phyloP scores from a whole-genome alignment of 2,797 vertebrate species.

The Dendrocincla tyrannina region DNA sequence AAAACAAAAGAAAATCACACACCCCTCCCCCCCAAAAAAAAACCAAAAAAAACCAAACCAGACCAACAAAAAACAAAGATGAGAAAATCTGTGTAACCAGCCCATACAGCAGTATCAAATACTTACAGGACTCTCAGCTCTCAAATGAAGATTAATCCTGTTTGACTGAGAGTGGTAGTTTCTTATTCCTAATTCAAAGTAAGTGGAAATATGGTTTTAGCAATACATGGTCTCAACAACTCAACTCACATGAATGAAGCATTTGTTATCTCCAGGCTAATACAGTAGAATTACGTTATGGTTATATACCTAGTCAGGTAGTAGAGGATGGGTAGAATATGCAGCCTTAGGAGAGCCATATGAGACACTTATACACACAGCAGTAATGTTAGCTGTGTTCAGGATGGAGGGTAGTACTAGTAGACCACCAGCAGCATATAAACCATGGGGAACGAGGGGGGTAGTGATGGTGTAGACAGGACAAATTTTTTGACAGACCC shows the following conservation, averaged over 20 bases:
- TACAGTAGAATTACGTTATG: not conserved
- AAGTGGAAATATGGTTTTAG: not conserved
- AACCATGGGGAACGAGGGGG: not conserved
- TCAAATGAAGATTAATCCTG: not conserved
- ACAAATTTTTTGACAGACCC: not conserved
- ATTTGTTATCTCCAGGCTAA: not conserved
- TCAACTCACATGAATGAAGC: fast-evolving
- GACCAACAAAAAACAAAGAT: not conserved
- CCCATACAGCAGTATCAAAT: not conserved
- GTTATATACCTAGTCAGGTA: not conserved
- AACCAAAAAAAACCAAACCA: too few species aligned
- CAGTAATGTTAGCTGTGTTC: not conserved
- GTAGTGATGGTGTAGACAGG: not conserved
- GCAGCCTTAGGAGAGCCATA: fast-evolving
- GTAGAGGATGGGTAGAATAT: not conserved
- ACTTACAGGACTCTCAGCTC: not conserved
- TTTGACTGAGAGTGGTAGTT: not conserved
- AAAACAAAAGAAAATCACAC: not conserved
- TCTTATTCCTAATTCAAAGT: not conserved
- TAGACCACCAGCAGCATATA: not conserved
- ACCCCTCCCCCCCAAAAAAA: too few species aligned
- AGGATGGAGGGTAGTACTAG: not conserved
- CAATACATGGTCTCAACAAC: not conserved
- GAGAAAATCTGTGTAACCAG: not conserved
- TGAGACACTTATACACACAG: not conserved